Evolutionary conservation across 2,888 invertebrate genomes (phyloP), one percentile per base, ranked within the genome.

Genomic region (Leucophenga maculata): DNA sequence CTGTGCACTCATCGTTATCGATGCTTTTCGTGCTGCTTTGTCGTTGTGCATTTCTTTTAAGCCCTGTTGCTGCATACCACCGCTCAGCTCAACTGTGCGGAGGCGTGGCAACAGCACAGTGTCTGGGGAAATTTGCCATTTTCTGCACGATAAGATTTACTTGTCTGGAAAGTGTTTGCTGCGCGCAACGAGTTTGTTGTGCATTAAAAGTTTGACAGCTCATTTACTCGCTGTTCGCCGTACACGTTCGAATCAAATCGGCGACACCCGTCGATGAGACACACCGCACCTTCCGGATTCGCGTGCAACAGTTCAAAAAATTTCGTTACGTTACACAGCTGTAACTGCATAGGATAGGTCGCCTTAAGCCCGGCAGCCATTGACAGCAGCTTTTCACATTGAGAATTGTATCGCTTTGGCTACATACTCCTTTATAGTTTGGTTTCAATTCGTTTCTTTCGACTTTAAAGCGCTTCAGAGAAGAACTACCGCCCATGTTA

Each of bases 141-240:
- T 85, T 86, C 82, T 85, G 84, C 86, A 85, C 85, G 84, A 84
- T 83, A 85, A 86, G 86, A 86, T 86, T 85, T 84, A 84, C 83
- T 86, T 83, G 83, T 81, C 85, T 81, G 78, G 84, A 46, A 48
- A 48, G 65, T 64, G 22, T 65, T 8, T 11, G 39, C 39, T 39
- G 39, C 39, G 39, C 39, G 48, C 46, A 22, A 20, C 44, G 62
- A 54, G 67, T 67, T 73, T 73, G 71, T 69, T 75, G 82, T 80
- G 83, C 83, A 83, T 83, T 84, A 84, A 83, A 83, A 80, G 80
- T 82, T 84, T 83, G 82, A 84, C 82, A 84, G 82, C 82, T 83
- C 82, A 83, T 83, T 83, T 83, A 83, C 79, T 84, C 79, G 83
- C 77, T 79, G 78, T 83, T 83, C 83, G 80, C 79, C 26, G 32